These are phyloP conservation scores for Danaus melanippus DNA, from an alignment of 1,140 invertebrate species.

Conservation along the genomic window DNA sequence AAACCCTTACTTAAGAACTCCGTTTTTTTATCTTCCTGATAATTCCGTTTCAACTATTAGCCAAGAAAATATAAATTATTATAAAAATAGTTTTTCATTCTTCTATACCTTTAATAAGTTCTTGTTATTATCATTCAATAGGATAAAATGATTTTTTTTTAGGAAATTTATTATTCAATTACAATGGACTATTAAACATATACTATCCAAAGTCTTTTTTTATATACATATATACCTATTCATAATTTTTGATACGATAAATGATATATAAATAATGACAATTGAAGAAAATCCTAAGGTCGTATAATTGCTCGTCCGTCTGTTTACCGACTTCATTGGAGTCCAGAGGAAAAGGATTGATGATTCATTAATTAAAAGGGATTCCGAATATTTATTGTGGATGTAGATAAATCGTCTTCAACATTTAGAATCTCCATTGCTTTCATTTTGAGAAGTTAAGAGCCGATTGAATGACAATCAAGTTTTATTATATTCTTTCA, in stretches of 20 bases:
- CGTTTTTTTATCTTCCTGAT: conserved; percentile 6
- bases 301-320: conserved; percentile 1
- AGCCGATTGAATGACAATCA: conserved; percentile 1
- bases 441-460: conserved; percentile 15
- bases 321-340: conserved; percentile 36
- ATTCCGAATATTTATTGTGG: conserved; percentile 39
- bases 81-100: too few relatives aligned
- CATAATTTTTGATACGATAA: too few relatives aligned
- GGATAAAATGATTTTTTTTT: not conserved
- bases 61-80: too few relatives aligned
- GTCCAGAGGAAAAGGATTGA: conserved; percentile 51
- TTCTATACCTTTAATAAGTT: too few relatives aligned
- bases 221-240: not conserved
- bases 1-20: not conserved
- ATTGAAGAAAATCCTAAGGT: too few relatives aligned
- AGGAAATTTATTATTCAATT: not conserved
- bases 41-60: too few relatives aligned
- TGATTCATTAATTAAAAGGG: conserved; percentile 55
- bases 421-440: conserved; percentile 9
- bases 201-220: conserved; percentile 3
- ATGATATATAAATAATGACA: too few relatives aligned
- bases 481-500: not conserved
- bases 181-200: conserved; percentile 6
- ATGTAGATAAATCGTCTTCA: conserved; percentile 31
- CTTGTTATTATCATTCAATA: too few relatives aligned